These are phyloP conservation scores for Empidonax alnorum DNA, from an alignment of 2,113 vertebrate genomes.

Conservation along the genomic window DNA sequence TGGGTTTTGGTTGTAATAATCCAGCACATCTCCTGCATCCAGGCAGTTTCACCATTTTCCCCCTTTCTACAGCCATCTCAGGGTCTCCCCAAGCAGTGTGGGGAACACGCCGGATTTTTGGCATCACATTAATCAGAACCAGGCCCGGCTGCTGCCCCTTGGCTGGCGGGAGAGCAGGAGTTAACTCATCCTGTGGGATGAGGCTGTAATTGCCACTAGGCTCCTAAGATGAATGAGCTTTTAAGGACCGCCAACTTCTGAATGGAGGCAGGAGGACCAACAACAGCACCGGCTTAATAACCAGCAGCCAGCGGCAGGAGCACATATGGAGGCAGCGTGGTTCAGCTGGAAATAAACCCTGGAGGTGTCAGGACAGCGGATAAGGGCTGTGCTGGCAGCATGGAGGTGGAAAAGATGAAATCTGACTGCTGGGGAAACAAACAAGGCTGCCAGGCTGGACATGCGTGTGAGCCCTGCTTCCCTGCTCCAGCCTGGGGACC, in stretches of 20 bases:
- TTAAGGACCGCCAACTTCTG: background rate
- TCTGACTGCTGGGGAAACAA: background rate
- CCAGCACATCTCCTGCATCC: background rate
- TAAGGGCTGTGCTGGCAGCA: background rate
- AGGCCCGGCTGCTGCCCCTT: accelerated
- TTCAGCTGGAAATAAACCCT: slow-evolving; percentile 26
- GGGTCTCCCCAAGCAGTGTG: accelerated
- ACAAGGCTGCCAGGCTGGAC: background rate
- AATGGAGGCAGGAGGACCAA: background rate
- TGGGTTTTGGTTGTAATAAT: accelerated
- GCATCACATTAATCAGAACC: accelerated
- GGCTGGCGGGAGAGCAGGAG: background rate
- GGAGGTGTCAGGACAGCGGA: slow-evolving; percentile 22
- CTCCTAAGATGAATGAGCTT: background rate
- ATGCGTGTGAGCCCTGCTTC: slow-evolving; percentile 10
- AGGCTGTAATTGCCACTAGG: background rate
- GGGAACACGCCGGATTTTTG: background rate
- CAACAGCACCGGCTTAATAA: background rate
- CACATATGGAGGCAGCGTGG: background rate
- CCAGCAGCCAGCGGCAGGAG: background rate
- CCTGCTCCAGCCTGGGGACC: background rate
- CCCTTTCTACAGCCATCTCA: background rate
- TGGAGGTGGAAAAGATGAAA: slow-evolving; percentile 56
- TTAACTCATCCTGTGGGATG: background rate
- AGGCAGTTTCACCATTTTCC: accelerated